Percentiles rank a stretch among this genome's conserved stretches.
Conservation (phyloP, 53 echinoderm and acorn worm species). For the Hippasteria phrygiana region DNA sequence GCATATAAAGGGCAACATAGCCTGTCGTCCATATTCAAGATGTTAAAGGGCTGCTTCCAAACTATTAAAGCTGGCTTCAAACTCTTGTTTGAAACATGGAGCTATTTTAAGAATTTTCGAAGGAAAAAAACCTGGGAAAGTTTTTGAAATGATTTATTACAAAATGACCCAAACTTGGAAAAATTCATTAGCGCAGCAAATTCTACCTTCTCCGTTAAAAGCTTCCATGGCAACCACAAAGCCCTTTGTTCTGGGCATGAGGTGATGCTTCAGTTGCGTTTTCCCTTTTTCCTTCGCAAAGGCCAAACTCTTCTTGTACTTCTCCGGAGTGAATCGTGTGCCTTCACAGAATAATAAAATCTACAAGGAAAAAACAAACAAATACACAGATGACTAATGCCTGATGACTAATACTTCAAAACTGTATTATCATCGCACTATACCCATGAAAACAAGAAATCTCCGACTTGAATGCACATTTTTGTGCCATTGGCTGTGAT, state of each 20-base stretch:
- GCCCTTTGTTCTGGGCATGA: constrained; percentile 92
- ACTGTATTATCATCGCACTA: too few relatives aligned
- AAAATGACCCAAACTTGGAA: background rate
- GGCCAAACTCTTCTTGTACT: constrained; percentile 81
- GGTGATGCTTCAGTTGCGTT: constrained; percentile 85
- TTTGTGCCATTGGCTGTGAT: too few relatives aligned
- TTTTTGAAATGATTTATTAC: background rate
- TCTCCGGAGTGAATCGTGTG: constrained; percentile 85
- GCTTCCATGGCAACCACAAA: constrained; percentile 86
- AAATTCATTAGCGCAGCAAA: background rate
- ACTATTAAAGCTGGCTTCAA: too few relatives aligned
- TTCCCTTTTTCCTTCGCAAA: constrained; percentile 83
- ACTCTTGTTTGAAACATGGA: too few relatives aligned
- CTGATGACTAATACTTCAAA: too few relatives aligned
- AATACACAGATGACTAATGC: too few relatives aligned
- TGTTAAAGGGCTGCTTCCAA: too few relatives aligned
- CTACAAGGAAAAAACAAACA: constrained; percentile 31
- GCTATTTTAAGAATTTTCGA: too few relatives aligned
- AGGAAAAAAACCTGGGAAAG: background rate
- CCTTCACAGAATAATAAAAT: constrained; percentile 95
- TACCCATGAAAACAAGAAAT: too few relatives aligned
- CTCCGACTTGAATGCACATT: too few relatives aligned
- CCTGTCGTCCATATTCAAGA: too few relatives aligned
- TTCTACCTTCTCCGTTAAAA: constrained; percentile 86
- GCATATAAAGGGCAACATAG: too few relatives aligned